Evolutionary conservation across 2,888 invertebrate genomes (phyloP), one percentile per base, ranked within the genome.

Genomic region (Pedicia rivosa): DNA sequence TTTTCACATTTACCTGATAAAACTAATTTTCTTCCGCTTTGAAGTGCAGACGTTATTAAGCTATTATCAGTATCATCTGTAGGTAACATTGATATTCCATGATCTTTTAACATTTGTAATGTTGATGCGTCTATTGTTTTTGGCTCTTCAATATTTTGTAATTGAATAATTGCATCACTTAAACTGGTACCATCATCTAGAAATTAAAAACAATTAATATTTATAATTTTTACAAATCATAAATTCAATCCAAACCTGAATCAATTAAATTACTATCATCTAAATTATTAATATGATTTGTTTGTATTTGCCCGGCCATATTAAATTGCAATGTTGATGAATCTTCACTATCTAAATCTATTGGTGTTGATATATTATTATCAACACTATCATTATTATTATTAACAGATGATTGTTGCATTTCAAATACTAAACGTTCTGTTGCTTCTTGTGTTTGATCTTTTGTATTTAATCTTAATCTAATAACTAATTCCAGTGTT

Each of bases 41-140:
- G 80, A 55, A 91, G 70, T 22, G 86, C 87, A 41, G 73, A 77
- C 45, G 78, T 77, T 39, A 87, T 73, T 43, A 80, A 68, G 41
- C 53, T 53, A 64, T 79, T 59, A 64, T 72, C 56, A 50, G 63
- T 66, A 46, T 77, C 74, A 55, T 87, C 87, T 15, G 74, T 67
- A 35, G 84, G 79, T 54, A 88, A 70, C 75, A 90, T 78, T 31
- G 83, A 78, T 50, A 88, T 86, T 43, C 87, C 88, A 61, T 88
- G 86, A 47, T 75, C 72, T 55, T 86, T 79, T 41, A 90, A 66
- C 59, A 88, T 66, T 54, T 74, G 72, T 43, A 79, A 42, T 2
- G 58, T 54, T 0, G 54, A 50, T 28, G 50, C 49, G 15, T 54
- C 54, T 24, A 56, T 43, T 31, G 52, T 43, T 32, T 50, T 54